These are phyloP conservation scores for Siniperca undulata DNA, from an alignment of 2,797 vertebrate species.

Conservation along the genomic window DNA sequence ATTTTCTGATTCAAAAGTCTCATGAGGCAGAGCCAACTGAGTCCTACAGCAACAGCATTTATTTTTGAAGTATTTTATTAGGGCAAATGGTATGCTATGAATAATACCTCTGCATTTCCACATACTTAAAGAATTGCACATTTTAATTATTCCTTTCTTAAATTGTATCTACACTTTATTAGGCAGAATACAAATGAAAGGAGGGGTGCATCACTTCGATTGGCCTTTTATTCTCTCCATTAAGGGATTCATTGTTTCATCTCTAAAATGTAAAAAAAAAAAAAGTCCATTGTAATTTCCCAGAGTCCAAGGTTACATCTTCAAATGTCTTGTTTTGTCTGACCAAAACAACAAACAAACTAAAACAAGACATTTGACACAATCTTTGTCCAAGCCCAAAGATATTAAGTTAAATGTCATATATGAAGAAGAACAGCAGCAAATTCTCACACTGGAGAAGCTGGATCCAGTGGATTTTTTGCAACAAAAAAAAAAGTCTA, in stretches of 20 bases:
- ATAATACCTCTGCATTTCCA: not conserved
- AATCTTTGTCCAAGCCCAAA: not conserved
- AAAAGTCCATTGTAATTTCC: not conserved
- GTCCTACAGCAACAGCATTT: not conserved
- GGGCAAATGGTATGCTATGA: not conserved
- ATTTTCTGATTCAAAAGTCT: constrained; percentile 11
- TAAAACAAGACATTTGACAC: not conserved
- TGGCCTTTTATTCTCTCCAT: not conserved
- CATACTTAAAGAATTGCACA: not conserved
- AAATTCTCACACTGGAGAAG: not conserved
- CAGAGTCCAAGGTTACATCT: not conserved
- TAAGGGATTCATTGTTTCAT: not conserved
- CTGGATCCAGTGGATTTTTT: too few relatives aligned
- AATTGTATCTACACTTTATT: not conserved
- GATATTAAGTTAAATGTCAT: not conserved
- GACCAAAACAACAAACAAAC: not conserved
- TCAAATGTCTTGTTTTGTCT: too few relatives aligned
- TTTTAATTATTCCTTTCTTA: not conserved
- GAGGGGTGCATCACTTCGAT: too few relatives aligned
- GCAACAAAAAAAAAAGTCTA: too few relatives aligned
- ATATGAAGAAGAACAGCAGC: not conserved
- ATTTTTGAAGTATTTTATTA: constrained; percentile 10
- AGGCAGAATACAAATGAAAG: not conserved
- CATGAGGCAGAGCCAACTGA: not conserved
- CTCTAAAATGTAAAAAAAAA: not conserved